phyloP scores from a whole-genome alignment of 2,797 vertebrate species.

The Masticophis lateralis region DNA sequence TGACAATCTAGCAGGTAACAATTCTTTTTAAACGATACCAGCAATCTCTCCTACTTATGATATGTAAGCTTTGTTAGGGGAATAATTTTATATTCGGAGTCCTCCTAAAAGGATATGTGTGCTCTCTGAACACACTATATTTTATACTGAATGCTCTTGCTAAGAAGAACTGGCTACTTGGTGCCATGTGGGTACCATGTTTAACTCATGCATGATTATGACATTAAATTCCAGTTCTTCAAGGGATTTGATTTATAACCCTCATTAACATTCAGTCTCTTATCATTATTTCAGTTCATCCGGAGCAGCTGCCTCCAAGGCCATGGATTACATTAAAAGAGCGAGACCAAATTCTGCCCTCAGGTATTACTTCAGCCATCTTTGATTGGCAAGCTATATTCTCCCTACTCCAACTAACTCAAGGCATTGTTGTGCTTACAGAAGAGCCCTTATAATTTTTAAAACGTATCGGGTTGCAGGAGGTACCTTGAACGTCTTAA shows the following conservation, averaged over 20 bases:
- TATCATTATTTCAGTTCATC: slow-evolving; percentile 82
- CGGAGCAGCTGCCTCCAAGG: slow-evolving; percentile 97
- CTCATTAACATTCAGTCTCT: slow-evolving; percentile 12
- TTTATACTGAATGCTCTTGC: not conserved
- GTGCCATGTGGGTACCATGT: not conserved
- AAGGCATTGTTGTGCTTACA: not conserved
- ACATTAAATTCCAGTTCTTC: not conserved
- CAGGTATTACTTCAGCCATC: slow-evolving; percentile 77
- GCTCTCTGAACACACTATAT: not conserved
- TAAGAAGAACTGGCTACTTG: not conserved
- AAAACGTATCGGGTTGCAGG: not conserved
- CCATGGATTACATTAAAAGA: slow-evolving; percentile 98
- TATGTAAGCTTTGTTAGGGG: not conserved
- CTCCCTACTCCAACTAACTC: not conserved
- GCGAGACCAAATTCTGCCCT: slow-evolving; percentile 90
- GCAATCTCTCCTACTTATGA: not conserved
- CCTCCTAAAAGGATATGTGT: not conserved
- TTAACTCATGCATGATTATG: not conserved
- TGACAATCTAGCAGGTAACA: slow-evolving; percentile 96
- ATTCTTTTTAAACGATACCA: not conserved
- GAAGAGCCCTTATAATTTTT: not conserved
- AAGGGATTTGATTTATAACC: not conserved
- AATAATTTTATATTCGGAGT: not conserved
- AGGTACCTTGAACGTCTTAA: not conserved
- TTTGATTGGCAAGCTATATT: not conserved